Percentiles rank a stretch among this genome's conserved stretches.
Evolutionary conservation across 2,113 vertebrate species (phyloP).

Genomic region (Otus sunia): DNA sequence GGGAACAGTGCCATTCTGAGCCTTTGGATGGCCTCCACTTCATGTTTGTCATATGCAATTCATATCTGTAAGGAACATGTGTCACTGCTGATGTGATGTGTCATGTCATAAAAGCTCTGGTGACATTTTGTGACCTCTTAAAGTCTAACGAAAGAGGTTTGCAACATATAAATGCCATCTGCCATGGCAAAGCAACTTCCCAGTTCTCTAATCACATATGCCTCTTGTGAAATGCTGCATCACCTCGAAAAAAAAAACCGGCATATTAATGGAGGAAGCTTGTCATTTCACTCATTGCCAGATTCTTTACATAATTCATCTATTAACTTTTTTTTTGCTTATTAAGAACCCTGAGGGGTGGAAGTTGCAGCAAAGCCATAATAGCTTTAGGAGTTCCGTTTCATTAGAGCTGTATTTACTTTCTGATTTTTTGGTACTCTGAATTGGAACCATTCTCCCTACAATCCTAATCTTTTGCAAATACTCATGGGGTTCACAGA

Average conservation of each 20-base stretch:
- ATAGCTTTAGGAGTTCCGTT: slow-evolving; percentile 26
- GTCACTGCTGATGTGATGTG: slow-evolving; percentile 29
- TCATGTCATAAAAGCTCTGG: slow-evolving; percentile 26
- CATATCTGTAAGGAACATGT: not conserved
- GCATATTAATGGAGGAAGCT: slow-evolving; percentile 36
- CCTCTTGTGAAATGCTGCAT: slow-evolving; percentile 42
- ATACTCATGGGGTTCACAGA: not conserved
- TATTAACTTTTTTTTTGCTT: slow-evolving; percentile 17
- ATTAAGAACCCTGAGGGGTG: not conserved
- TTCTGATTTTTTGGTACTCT: slow-evolving; percentile 33
- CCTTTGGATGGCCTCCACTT: not conserved
- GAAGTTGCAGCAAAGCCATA: slow-evolving; percentile 26
- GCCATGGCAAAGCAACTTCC: not conserved
- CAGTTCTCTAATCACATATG: not conserved
- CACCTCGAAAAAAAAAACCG: not conserved
- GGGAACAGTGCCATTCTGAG: not conserved
- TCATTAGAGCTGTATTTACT: slow-evolving; percentile 19
- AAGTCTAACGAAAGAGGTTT: not conserved
- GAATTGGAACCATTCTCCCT: slow-evolving; percentile 20
- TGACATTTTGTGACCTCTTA: slow-evolving; percentile 48
- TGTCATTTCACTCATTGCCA: slow-evolving; percentile 26
- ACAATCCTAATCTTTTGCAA: not conserved
- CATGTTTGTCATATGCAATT: not conserved
- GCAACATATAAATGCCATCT: slow-evolving; percentile 24
- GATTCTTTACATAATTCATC: slow-evolving; percentile 42